Conservation (phyloP, 2,797 vertebrate species). For the Hypotaenidia philippensis region DNA sequence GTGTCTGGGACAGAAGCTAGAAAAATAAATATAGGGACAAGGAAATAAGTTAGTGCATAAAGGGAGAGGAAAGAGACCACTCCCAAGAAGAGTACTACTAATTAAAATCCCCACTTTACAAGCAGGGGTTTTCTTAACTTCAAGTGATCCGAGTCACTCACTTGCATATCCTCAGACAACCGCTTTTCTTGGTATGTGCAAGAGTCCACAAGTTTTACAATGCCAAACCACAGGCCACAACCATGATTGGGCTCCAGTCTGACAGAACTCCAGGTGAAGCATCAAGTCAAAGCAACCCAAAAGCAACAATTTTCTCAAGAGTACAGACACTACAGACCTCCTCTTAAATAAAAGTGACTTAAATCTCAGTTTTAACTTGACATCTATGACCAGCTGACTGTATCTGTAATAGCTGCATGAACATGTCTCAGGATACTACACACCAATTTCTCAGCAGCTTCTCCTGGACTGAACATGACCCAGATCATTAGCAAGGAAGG, state of each 20-base stretch:
- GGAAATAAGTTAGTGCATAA: background rate
- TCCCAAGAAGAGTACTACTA: background rate
- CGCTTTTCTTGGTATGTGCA: background rate
- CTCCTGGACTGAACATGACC: background rate
- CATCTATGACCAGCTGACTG: background rate
- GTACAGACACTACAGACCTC: background rate
- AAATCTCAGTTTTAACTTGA: background rate
- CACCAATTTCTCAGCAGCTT: background rate
- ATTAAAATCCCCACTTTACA: background rate
- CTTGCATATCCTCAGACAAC: background rate
- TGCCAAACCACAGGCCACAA: background rate
- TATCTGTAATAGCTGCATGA: background rate
- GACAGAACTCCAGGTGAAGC: background rate
- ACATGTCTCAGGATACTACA: background rate
- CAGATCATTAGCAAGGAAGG: background rate
- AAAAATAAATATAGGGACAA: background rate
- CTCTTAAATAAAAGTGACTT: background rate
- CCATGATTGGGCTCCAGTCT: background rate
- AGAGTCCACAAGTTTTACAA: background rate
- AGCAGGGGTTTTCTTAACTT: background rate
- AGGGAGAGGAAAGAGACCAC: background rate
- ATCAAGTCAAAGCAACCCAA: background rate
- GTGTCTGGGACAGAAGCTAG: background rate
- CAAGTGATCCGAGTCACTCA: rapidly evolving
- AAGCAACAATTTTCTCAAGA: background rate